A percentile compares a stretch with the other conserved stretches of the same genome.
These are phyloP conservation scores for Sebastes cheni DNA, from an alignment of 2,797 vertebrate species.

Conservation along the genomic window DNA sequence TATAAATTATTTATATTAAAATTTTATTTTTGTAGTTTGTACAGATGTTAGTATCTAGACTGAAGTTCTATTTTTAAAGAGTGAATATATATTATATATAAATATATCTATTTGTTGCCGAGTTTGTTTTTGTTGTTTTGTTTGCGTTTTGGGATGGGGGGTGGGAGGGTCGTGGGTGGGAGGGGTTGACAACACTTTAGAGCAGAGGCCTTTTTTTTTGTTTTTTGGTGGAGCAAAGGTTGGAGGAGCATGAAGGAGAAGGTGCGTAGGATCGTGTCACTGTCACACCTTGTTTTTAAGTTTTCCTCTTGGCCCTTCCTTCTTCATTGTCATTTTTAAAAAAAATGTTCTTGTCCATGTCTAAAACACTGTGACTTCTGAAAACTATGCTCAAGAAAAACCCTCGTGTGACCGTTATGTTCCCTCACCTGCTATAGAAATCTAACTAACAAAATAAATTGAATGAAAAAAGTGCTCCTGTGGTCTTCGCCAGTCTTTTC, in stretches of 20 bases:
- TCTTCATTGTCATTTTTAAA: slow-evolving; percentile 63
- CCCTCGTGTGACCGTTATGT: slow-evolving; percentile 82
- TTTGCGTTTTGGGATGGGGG: slow-evolving; percentile 57
- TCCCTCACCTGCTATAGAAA: slow-evolving; percentile 88
- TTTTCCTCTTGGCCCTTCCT: slow-evolving; percentile 69
- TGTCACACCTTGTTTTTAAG: slow-evolving; percentile 66
- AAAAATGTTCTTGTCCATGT: slow-evolving; percentile 78
- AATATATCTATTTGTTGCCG: slow-evolving; percentile 89
- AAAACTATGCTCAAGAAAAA: slow-evolving; percentile 85
- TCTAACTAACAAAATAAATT: slow-evolving; percentile 91
- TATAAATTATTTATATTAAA: slow-evolving; percentile 99
- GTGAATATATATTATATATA: slow-evolving; percentile 97
- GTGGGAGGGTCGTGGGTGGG: slow-evolving; percentile 30
- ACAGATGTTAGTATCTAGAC: slow-evolving; percentile 94
- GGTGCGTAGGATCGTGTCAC: slow-evolving; percentile 69
- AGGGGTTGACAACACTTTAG: slow-evolving; percentile 68
- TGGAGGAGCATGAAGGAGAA: slow-evolving; percentile 80
- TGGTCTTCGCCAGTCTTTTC: slow-evolving; percentile 28
- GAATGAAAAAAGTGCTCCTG: slow-evolving; percentile 68
- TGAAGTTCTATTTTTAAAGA: slow-evolving; percentile 99
- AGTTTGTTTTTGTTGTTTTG: slow-evolving; percentile 68
- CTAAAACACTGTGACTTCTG: slow-evolving; percentile 89
- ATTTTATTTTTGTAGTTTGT: slow-evolving; percentile 99
- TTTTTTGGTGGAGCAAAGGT: slow-evolving; percentile 60
- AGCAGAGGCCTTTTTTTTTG: slow-evolving; percentile 49